These are phyloP conservation scores for Tenebrio molitor DNA, from an alignment of 1,140 invertebrate genomes.

Conservation along the genomic window DNA sequence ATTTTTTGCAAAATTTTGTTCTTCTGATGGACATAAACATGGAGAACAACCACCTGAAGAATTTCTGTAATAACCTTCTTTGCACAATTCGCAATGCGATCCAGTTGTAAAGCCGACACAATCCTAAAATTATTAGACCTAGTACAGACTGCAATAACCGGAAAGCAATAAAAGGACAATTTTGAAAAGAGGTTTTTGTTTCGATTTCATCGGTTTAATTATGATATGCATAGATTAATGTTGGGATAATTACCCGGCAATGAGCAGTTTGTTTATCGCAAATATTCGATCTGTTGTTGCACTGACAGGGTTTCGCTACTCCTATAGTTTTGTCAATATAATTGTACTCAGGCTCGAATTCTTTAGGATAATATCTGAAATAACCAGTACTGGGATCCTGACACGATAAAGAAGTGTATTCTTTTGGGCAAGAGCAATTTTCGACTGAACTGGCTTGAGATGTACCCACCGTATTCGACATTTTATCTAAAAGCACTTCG, in stretches of 20 bases:
- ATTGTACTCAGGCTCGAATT: slow-evolving; percentile 63
- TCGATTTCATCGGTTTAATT: no score
- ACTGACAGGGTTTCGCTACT: slow-evolving; percentile 84
- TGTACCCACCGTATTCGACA: slow-evolving; percentile 74
- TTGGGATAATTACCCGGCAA: slow-evolving; percentile 77
- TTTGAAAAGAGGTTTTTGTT: no score
- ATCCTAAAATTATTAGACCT: slow-evolving; percentile 76
- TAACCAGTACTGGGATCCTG: slow-evolving; percentile 90
- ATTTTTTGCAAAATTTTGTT: slow-evolving; percentile 80
- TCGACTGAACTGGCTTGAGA: slow-evolving; percentile 87
- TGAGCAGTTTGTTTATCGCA: slow-evolving; percentile 90
- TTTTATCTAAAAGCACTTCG: slow-evolving; percentile 78
- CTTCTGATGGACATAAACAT: slow-evolving; percentile 87
- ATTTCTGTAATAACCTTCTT: slow-evolving; percentile 87
- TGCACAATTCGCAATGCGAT: slow-evolving; percentile 81
- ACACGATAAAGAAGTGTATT: slow-evolving; percentile 87
- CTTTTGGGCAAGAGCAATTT: slow-evolving; percentile 85
- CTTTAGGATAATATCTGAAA: slow-evolving; percentile 71
- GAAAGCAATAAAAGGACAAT: no score
- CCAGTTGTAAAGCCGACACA: slow-evolving; percentile 88
- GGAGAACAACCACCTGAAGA: slow-evolving; percentile 79
- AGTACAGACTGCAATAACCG: no score
- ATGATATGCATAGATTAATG: not conserved
- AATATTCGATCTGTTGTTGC: slow-evolving; percentile 82
- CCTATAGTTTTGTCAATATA: slow-evolving; percentile 82